phyloP scores from a whole-genome alignment of 2,113 vertebrate genomes.

The Loxodonta africana region DNA sequence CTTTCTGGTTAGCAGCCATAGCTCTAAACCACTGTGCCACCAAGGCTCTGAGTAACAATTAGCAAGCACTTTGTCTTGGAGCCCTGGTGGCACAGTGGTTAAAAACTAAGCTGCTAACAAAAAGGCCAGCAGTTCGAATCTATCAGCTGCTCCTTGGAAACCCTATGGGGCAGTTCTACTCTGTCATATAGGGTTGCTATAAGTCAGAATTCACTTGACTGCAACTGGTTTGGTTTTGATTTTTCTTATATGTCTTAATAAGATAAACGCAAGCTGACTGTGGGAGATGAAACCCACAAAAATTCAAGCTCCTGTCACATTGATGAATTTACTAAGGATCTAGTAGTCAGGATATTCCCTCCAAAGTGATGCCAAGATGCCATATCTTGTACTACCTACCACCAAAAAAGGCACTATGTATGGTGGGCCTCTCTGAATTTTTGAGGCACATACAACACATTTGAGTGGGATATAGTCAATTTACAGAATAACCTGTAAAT shows the following conservation, averaged over 20 bases:
- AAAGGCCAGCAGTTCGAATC: too few relatives aligned
- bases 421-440: neutral
- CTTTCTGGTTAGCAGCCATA: too few relatives aligned
- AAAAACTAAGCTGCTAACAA: too few relatives aligned
- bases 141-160: too few relatives aligned
- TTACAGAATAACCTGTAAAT: neutral
- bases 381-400: neutral
- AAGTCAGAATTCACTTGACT: too few relatives aligned
- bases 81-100: too few relatives aligned
- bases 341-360: neutral
- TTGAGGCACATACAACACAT: neutral
- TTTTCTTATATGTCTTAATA: neutral
- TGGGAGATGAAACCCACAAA: neutral
- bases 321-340: neutral
- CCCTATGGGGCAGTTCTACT: too few relatives aligned
- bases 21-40: too few relatives aligned
- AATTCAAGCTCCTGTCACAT: neutral
- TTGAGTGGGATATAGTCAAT: neutral
- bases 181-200: too few relatives aligned
- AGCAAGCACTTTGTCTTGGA: too few relatives aligned
- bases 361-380: neutral
- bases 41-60: too few relatives aligned
- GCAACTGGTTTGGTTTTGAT: too few relatives aligned
- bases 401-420: neutral
- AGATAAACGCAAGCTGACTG: neutral